A percentile compares a stretch with the other conserved stretches of the same genome.
These are phyloP conservation scores for Anarrhichthys ocellatus DNA, from an alignment of 2,113 vertebrate species.

Conservation along the genomic window DNA sequence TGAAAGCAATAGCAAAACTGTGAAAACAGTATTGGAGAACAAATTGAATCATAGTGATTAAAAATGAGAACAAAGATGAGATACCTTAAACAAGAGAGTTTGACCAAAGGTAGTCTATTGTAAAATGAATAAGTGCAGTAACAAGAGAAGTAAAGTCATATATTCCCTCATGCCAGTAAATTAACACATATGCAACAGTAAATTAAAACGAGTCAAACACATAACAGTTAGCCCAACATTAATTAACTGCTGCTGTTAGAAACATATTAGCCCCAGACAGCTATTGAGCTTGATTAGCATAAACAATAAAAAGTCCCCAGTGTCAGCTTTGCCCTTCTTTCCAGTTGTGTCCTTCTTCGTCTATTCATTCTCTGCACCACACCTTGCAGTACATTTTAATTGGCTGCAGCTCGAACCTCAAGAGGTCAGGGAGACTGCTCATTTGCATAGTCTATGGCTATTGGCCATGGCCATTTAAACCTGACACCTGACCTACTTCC, in stretches of 20 bases:
- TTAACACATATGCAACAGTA: neutral
- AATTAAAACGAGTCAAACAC: neutral
- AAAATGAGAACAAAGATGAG: neutral
- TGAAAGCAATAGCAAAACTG: neutral
- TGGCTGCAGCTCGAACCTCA: constrained; percentile 10
- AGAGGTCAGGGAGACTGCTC: constrained; percentile 17
- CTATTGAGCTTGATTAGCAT: neutral
- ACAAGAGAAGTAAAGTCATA: neutral
- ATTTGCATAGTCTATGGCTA: constrained; percentile 32
- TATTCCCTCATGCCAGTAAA: neutral
- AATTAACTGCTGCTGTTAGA: neutral
- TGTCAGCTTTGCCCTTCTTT: neutral
- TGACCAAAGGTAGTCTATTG: neutral
- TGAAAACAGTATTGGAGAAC: neutral
- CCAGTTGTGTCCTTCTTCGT: neutral
- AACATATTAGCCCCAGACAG: neutral
- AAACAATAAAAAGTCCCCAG: no score
- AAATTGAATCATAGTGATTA: neutral
- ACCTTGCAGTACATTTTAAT: constrained; percentile 28
- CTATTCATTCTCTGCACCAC: neutral
- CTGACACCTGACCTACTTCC: constrained; percentile 49
- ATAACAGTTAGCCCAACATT: neutral
- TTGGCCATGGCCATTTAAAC: constrained; percentile 34
- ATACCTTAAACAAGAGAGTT: neutral
- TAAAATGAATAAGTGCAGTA: neutral